Evolutionary conservation across 1,140 invertebrate species (phyloP), one percentile per base, ranked within the genome.

Genomic region (Drosophila orosa): DNA sequence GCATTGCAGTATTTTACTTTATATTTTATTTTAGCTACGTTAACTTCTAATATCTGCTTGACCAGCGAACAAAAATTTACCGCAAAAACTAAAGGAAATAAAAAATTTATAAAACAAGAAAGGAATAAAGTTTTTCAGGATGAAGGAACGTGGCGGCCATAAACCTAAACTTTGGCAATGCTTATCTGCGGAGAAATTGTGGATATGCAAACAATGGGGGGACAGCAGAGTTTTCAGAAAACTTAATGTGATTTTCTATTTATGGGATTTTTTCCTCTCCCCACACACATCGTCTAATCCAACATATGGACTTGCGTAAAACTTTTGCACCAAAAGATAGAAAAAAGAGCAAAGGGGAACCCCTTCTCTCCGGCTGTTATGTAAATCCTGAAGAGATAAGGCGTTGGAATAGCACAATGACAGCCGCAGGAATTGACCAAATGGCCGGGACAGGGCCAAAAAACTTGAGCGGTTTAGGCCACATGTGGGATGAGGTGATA

Each of bases 311-410:
- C 84, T 87, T 89, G 83, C 79, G 79, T 86, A 80, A 87, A 87
- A 87, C 55, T 86, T 87, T 83, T 68, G 61, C 60, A 67, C 83
- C 74, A 76, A 68, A 68, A 61, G 19, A 54, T 54, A 39, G 50
- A 60, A 48, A 69, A 42, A 66, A 61, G 13, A 29, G 42, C 5
- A 19, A 44, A 13, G 52, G 7, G 6, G 25, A 17, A 29, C 66
- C 33, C 56, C 31, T 37, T 29, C 67, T 37, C n/a, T 29, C 48
- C 35, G 45, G 15, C 71, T 68, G 57, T 72, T 89, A 90, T 90
- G 85, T 90, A 90, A 90, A 90, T 90, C 86, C 85, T 67, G 65
- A 90, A 90, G 85, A 90, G 85, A 90, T 90, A 90, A 90, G 85
- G 85, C 85, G 85, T 75, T 58, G 85, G 85, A 90, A 85, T 85